Evolutionary conservation across 2,113 vertebrate genomes (phyloP).

Genomic region (Hylia prasina): DNA sequence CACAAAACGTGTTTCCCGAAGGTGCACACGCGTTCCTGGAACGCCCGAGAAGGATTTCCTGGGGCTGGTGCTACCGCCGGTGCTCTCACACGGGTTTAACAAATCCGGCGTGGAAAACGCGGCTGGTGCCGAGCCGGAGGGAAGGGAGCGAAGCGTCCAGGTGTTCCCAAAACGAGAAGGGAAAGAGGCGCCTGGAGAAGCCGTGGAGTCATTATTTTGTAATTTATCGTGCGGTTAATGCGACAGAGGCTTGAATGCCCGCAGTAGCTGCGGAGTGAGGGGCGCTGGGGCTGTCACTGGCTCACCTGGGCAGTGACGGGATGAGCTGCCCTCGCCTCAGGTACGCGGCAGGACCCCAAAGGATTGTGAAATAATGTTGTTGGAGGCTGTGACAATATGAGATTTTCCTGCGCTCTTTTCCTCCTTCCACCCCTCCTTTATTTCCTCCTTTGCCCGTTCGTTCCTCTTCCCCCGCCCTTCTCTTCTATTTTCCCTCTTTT

Average conservation of each 20-base stretch:
- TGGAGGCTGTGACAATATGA: neutral
- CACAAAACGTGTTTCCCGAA: neutral
- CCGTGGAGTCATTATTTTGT: accelerated
- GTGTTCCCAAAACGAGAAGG: neutral
- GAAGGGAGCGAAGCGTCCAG: neutral
- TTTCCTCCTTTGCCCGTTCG: neutral
- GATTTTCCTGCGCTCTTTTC: neutral
- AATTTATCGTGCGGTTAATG: neutral
- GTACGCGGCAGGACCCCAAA: neutral
- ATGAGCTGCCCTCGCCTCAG: neutral
- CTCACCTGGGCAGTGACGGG: neutral
- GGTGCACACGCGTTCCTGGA: accelerated
- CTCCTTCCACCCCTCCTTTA: accelerated
- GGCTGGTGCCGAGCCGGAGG: neutral
- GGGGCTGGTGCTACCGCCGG: neutral
- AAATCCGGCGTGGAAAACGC: accelerated
- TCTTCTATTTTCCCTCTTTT: accelerated
- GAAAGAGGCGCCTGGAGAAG: neutral
- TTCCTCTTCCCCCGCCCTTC: accelerated
- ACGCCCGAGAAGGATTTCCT: neutral
- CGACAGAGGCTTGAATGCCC: neutral
- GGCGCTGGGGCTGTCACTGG: neutral
- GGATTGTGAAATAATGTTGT: neutral
- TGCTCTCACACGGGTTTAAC: neutral
- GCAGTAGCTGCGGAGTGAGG: neutral